phyloP scores from a whole-genome alignment of 2,797 vertebrate species.

The Tokudaia muenninki region DNA sequence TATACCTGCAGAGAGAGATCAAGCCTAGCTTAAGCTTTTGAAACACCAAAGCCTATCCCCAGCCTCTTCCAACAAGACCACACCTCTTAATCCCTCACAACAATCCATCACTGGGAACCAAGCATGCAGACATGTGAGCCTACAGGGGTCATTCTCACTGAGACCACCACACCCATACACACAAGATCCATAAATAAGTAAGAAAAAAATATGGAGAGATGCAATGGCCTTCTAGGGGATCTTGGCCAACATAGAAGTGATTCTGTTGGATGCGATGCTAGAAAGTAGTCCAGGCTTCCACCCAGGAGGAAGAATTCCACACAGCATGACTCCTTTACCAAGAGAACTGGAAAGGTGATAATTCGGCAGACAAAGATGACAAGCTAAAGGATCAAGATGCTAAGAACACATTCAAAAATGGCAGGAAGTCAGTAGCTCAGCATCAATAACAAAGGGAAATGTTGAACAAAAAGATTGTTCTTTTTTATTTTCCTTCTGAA shows the following conservation, averaged over 20 bases:
- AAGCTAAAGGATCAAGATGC: neutral
- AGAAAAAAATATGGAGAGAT: neutral
- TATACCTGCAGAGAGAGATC: neutral
- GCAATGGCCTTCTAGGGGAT: neutral
- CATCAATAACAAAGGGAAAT: constrained; percentile 39
- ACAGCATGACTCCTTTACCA: neutral
- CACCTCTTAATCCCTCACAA: too few relatives aligned
- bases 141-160: neutral
- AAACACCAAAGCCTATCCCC: neutral
- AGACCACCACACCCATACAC: neutral
- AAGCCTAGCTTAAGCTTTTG: neutral
- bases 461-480: constrained; percentile 20
- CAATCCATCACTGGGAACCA: neutral
- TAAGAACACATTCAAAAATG: constrained; percentile 3
- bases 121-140: neutral
- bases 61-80: neutral
- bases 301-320: neutral
- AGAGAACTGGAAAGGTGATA: neutral
- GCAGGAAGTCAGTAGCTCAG: neutral
- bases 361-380: constrained; percentile 28
- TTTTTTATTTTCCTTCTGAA: neutral
- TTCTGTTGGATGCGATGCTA: neutral
- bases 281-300: neutral
- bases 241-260: neutral
- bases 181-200: neutral